Conservation (phyloP, 2,113 vertebrate species). For the Aix galericulata region DNA sequence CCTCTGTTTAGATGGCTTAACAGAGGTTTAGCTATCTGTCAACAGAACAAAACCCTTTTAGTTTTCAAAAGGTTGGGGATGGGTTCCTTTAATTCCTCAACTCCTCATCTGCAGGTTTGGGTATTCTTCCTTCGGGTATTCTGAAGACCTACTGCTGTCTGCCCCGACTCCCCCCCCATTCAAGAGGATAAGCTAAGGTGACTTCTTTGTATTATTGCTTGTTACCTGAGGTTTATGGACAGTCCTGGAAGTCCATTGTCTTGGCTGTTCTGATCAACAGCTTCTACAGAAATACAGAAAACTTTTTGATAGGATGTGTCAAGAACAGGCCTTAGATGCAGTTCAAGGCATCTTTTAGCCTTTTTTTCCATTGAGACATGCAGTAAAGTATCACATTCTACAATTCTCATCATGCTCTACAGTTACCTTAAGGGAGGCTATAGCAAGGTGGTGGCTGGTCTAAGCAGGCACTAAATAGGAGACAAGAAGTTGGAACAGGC, state of each 20-base stretch:
- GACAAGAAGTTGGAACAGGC: no score
- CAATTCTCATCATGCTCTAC: no score
- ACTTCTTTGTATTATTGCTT: no score
- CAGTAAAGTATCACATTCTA: no score
- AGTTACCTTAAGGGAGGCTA: no score
- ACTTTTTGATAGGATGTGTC: rapidly evolving
- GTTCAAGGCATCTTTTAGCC: background rate
- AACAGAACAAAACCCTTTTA: background rate
- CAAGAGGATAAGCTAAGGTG: background rate
- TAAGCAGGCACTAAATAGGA: no score
- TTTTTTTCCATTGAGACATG: rapidly evolving
- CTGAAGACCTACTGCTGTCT: background rate
- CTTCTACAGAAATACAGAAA: background rate
- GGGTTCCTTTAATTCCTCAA: background rate
- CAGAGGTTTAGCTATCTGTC: background rate
- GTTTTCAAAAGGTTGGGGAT: no score
- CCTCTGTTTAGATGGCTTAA: no score
- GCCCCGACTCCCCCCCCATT: rapidly evolving
- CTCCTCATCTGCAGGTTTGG: no score
- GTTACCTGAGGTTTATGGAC: no score
- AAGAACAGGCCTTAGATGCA: background rate
- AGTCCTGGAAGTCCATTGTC: no score
- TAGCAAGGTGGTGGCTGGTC: no score
- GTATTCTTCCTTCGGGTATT: background rate
- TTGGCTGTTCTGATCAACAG: rapidly evolving